Conservation (phyloP, 30 jellyfish, hydroid and myxozoan species). For the Nemopilema nomurai region DNA sequence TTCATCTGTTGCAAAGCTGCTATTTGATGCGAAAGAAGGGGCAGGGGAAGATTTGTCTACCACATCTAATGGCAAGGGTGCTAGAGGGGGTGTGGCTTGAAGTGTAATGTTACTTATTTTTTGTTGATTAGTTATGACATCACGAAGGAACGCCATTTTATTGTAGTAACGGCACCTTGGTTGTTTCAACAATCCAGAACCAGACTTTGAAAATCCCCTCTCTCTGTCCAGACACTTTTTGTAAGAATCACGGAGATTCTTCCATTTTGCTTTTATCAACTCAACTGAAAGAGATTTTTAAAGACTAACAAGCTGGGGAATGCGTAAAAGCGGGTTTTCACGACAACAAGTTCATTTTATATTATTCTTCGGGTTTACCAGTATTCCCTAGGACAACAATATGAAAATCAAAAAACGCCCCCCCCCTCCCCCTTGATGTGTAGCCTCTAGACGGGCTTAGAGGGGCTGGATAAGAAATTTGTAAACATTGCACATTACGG, state of each 20-base stretch:
- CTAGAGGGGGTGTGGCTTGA: background rate
- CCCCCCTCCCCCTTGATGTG: no score
- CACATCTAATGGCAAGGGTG: background rate
- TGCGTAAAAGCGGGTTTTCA: background rate
- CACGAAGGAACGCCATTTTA: constrained; percentile 10
- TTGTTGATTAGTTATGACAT: constrained; percentile 16
- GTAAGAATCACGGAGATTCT: background rate
- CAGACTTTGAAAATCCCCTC: constrained; percentile 14
- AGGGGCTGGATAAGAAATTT: no score
- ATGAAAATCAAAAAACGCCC: background rate
- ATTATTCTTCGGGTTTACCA: no score
- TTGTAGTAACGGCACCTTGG: constrained; percentile 30
- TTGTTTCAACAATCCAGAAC: constrained; percentile 4
- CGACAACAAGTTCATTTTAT: no score
- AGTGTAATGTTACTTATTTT: constrained; percentile 4
- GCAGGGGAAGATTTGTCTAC: constrained; percentile 15
- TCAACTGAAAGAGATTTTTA: background rate
- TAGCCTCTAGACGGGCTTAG: no score
- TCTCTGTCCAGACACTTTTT: constrained; percentile 20
- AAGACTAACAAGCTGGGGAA: no score
- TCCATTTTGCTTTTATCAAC: constrained; percentile 12
- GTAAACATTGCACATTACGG: no score
- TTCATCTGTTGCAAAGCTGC: background rate
- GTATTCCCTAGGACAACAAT: background rate
- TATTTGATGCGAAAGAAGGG: constrained; percentile 13